Evolutionary conservation across 1,140 invertebrate genomes (phyloP), one percentile per base, ranked within the genome.

Genomic region (Hylaeus anthracinus): DNA sequence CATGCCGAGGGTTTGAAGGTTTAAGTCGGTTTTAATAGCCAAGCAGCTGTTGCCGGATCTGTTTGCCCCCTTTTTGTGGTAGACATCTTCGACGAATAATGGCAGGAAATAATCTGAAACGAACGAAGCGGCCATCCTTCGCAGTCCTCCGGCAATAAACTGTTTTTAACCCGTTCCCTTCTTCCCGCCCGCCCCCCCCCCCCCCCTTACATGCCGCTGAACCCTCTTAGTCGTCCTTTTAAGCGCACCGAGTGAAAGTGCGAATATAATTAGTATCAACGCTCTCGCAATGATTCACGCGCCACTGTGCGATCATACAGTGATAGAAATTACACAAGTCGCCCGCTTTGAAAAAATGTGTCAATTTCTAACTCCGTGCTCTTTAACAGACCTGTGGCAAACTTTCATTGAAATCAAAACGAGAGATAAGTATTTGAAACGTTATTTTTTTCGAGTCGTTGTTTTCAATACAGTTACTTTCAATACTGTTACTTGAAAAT

Each of bases 21-120:
- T 84, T 87, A 87, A 87, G 86, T 86, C 86, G 86, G 81, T 87
- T 87, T 87, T 87, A 87, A 87, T 87, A 86, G 85, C 86, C 81
- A 84, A 84, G 79, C 86, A 88, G 86, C 86, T 88, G 86, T 87
- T 76, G 86, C 86, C 82, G 72, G 74, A 85, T 87, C 79, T 84
- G 86, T 80, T 83, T 80, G 81, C 70, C 75, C 69, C 82, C 72
- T 87, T 87, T 87, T 87, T 85, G 82, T 87, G 61, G 67, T 43
- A 79, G 67, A 84, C 80, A 83, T 88, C 86, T 87, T 85, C 66
- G 79, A 61, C 86, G 86, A 88, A 87, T 85, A 87, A 88, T 87
- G 86, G 64, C 41, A 65, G 79, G 75, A 85, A 87, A 87, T 87
- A 88, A 88, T 88, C 85, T 78, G 74, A 53, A 81, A 85, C 70